These are phyloP conservation scores for Eunapius fragilis DNA, from an alignment of 37 sponge, comb jelly and placozoan species.

Conservation along the genomic window DNA sequence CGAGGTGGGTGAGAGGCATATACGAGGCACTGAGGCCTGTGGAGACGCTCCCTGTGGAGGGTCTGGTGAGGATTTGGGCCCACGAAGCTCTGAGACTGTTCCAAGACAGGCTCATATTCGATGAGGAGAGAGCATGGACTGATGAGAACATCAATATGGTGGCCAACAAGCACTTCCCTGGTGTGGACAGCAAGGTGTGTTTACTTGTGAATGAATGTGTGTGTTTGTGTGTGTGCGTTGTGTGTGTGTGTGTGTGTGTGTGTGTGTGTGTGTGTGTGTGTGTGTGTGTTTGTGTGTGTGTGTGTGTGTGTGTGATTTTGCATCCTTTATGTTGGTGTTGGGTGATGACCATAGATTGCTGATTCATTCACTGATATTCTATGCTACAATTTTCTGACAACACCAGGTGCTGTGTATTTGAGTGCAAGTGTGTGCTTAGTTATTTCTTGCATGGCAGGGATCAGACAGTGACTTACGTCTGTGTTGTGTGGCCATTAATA, in stretches of 20 bases:
- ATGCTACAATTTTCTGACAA: slow-evolving; percentile 9
- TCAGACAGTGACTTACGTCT: no score
- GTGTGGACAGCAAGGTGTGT: slow-evolving; percentile 64
- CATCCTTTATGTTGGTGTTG: no score
- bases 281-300: not conserved
- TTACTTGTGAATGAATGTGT: not conserved
- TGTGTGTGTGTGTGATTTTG: not conserved
- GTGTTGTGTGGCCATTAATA: no score
- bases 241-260: not conserved
- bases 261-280: not conserved
- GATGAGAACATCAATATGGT: slow-evolving; percentile 88
- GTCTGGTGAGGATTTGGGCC: slow-evolving; percentile 96
- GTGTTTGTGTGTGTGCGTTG: no score
- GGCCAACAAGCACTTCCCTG: slow-evolving; percentile 92
- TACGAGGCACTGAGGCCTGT: slow-evolving; percentile 90
- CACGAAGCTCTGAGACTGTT: slow-evolving; percentile 96
- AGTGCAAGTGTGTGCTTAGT: not conserved
- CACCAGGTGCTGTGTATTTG: not conserved
- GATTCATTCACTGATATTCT: not conserved
- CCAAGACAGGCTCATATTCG: slow-evolving; percentile 90
- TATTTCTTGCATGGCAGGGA: no score
- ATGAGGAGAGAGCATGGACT: slow-evolving; percentile 96
- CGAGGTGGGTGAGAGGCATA: slow-evolving; percentile 97
- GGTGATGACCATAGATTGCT: not conserved
- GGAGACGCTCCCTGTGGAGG: slow-evolving; percentile 89